Conservation (phyloP, 2,888 invertebrate species). For the Brassicogethes aeneus region DNA sequence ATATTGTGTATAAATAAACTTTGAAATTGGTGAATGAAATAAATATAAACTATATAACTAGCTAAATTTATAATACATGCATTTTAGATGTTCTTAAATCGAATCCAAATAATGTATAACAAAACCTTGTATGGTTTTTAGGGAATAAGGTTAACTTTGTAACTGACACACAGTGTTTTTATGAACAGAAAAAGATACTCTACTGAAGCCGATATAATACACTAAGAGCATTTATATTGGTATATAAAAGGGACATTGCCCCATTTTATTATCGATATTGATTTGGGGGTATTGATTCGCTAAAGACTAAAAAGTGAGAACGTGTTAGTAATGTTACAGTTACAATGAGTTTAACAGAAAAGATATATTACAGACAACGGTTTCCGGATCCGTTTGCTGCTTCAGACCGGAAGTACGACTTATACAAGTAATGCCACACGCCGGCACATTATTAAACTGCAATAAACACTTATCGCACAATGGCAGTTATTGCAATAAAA, state of each 20-base stretch:
- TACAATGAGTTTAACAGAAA: neutral
- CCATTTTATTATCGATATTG: neutral
- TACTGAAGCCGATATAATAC: neutral
- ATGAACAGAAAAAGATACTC: neutral
- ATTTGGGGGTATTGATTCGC: neutral
- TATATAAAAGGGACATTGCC: neutral
- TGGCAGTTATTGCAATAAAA: constrained; percentile 32
- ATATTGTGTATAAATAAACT: too few relatives aligned
- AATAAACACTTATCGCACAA: constrained; percentile 36
- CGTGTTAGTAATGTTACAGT: too few relatives aligned
- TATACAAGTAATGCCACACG: constrained; percentile 26
- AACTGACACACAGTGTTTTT: too few relatives aligned
- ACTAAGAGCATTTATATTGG: neutral
- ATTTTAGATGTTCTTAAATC: too few relatives aligned
- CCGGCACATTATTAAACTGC: constrained; percentile 34
- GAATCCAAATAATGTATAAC: too few relatives aligned
- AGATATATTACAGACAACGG: constrained; percentile 23
- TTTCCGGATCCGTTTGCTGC: constrained; percentile 30
- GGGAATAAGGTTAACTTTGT: too few relatives aligned
- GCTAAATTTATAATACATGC: too few relatives aligned
- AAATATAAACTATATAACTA: too few relatives aligned
- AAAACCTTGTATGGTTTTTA: too few relatives aligned
- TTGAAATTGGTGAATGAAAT: too few relatives aligned
- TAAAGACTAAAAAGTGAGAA: neutral
- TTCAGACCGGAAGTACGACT: constrained; percentile 31